phyloP scores from a whole-genome alignment of 2,797 vertebrate genomes.

The Lepilemur septentrionalis region DNA sequence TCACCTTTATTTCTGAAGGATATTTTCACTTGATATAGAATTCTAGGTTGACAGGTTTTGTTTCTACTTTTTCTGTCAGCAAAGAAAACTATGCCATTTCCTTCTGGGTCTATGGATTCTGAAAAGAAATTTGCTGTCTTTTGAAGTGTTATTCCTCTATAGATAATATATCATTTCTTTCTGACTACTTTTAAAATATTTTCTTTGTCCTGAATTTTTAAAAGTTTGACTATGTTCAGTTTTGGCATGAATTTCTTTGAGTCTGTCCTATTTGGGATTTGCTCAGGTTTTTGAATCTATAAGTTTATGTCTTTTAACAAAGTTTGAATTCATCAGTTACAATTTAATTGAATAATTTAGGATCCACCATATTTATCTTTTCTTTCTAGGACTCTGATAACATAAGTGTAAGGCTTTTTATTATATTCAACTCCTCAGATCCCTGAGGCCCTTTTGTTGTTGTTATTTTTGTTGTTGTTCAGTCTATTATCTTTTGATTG shows the following conservation, averaged over 20 bases:
- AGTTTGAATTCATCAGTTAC: background rate
- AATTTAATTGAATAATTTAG: background rate
- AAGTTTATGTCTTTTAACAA: background rate
- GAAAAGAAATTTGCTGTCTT: background rate
- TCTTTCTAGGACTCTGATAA: background rate
- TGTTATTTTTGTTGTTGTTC: too few species aligned
- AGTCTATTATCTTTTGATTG: background rate
- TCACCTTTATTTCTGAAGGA: background rate
- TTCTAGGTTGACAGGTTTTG: background rate
- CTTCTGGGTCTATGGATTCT: background rate
- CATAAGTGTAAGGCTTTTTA: background rate
- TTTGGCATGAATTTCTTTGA: background rate
- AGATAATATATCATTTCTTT: background rate
- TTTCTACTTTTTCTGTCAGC: background rate
- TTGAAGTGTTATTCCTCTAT: background rate
- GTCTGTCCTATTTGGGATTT: background rate
- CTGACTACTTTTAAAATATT: background rate
- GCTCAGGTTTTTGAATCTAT: background rate
- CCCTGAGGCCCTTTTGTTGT: background rate
- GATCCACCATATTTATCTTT: background rate
- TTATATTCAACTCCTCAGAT: background rate
- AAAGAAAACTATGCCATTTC: background rate
- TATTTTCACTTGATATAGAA: background rate
- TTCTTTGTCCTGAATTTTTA: background rate
- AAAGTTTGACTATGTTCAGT: background rate